Base-by-base conservation (phyloP, 2,113 vertebrate species). In the Cathartes aura region DNA sequence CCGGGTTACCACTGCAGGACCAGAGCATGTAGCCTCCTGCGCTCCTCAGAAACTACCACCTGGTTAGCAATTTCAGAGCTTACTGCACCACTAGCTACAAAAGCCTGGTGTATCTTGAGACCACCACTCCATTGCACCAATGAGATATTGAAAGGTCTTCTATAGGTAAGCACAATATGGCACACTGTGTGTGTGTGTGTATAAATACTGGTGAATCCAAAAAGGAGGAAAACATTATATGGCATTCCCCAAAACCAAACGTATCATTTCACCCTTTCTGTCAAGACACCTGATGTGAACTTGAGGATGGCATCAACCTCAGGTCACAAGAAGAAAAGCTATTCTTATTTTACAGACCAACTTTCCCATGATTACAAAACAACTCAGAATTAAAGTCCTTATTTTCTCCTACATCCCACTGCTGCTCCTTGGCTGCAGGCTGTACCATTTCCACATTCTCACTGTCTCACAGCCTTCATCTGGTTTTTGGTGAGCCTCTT, bases 401-500 rank as follows among this genome's bases (percentile, higher is more conserved):
- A 4, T 76, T 64, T 86, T 86, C 26, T 80, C 40, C 55, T 36
- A 9, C 40, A 43, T 76, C 12, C 58, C 27, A 27, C 8, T 83
- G 26, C 48, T 76, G 58, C 15, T 76, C 30, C 29, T 72, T 63
- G 34, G 40, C 47, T 85, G 38, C 8, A 36, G 38, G 5, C 29
- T 73, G 43, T 42, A 32, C 12, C 34, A 15, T 15, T 17, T 72
- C 52, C 13, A 36, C 11, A 11, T 47, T 34, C 5, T 19, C 40
- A 60, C 2, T 6, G 1, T 45, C 19, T 50, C 87, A 91, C 62
- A 81, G 19, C 8, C 9, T 70, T 53, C 0, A 0, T 26, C 72
- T 29, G 32, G 3, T 9, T 92, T 75, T 68, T n/a, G 20, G 26
- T n/a, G 29, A 63, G 15, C 29, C 3, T 19, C 34, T 73, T 62